Base-by-base conservation (phyloP, 2,113 vertebrate species). In the Amazona vittata region DNA sequence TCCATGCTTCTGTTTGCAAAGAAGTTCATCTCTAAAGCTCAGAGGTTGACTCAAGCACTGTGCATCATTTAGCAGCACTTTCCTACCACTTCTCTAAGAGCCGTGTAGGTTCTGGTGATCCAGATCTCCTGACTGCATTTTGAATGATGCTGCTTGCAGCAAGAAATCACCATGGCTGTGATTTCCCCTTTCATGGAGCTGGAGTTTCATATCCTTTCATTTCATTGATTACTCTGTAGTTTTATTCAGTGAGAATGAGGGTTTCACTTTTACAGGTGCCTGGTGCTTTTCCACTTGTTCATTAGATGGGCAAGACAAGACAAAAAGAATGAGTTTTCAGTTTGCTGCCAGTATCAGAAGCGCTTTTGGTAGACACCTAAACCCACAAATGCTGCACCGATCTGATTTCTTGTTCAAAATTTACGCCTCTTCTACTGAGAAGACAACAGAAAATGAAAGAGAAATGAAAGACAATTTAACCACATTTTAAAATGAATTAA, bases 271-370 rank as follows among this genome's bases (percentile, higher is more conserved):
- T 49, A 9, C 49, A 46, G 55, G 63, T 75, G 37, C 44, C 55
- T 79, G 67, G n/a, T 83, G 20, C 65, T 3, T 82, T 82, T n/a
- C 47, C 13, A 37, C 53, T 74, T 83, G 50, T 62, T 80, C 70
- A 76, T 92, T 80, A 70, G 71, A 33, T 31, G 37, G 92, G 82
- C 86, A 92, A 92, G 92, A 80, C 12, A n/a, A 86, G 73, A 75
- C 85, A 79, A 41, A 95, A 94, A 62, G 15, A 33, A 75, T 37
- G 77, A 79, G 28, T 89, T 83, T 70, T 41, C 77, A 41, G 25
- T 53, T 70, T 39, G 53, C 69, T 43, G 49, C 76, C 39, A 24
- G 31, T 12, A 91, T 69, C 24, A 49, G 17, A 86, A 49, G 4
- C 1, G 2, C 14, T 35, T 89, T 73, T 21, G 60, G 14, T 65